Evolutionary conservation across 92 coral and sea anemone genomes (phyloP), one percentile per base, ranked within the genome.

Genomic region (Porites divaricata): DNA sequence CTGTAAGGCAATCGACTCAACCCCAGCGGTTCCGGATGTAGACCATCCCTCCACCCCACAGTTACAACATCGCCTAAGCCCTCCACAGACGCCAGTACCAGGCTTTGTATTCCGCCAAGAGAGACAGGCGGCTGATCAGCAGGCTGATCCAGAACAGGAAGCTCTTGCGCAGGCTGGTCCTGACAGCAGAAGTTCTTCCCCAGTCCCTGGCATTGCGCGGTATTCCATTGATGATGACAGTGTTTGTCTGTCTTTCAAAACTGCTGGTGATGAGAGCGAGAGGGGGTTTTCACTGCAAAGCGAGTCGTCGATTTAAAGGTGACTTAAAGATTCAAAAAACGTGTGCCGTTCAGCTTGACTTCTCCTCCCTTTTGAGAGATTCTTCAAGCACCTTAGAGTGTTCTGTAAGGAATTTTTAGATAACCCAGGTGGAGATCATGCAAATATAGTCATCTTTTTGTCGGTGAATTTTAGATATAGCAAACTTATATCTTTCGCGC

Each of bases 1-100:
- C 89, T 95, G 98, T 88, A 97, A 95, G 92, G 20, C 81, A 35
- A 67, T 75, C 76, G 88, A 83, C 28, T 58, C 66, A 19, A 10
- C 28, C 68, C 51, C 25, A 11, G 72, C 10, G 10, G 52, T 22
- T 54, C 66, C 81, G 24, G 81, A 58, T 62, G 79, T 12, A n/a
- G 74, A 63, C 24, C 72, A 48, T 49, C 11, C 57, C 66, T 21
- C 62, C 9, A 20, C 11, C 20, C 17, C 77, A 52, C 49, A 59
- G 45, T 21, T 63, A 5, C 79, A 82, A 63, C 1, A 71, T 82
- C 72, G 70, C 54, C 72, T 82, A 35, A 82, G 79, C 51, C 86
- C 86, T 62, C 86, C 86, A 16, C 86, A 82, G 25, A 82, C 86
- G 23, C 86, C 86, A 17, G 86, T 82, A 51, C 86, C 86, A 41